These are phyloP conservation scores for Shinisaurus crocodilurus DNA, from an alignment of 2,113 vertebrate species.

Conservation along the genomic window DNA sequence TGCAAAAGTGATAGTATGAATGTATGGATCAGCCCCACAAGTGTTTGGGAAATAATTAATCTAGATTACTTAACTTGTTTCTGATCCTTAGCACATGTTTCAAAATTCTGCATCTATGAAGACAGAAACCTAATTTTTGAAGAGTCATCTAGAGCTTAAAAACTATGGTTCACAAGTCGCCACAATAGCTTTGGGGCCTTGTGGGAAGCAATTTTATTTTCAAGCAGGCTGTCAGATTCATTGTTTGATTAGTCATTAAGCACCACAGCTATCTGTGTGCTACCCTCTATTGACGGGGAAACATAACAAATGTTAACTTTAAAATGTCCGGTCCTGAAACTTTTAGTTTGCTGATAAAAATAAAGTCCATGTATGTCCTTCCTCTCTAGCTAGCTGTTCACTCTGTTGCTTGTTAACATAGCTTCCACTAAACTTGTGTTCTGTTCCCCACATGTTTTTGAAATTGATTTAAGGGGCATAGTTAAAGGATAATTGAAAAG, in stretches of 20 bases:
- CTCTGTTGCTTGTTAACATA: not conserved
- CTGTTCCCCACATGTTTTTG: not conserved
- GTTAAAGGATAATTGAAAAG: not conserved
- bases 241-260: not conserved
- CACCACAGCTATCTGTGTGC: not conserved
- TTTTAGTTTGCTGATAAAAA: not conserved
- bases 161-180: too few species aligned
- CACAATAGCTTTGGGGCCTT: too few species aligned
- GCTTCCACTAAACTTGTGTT: not conserved
- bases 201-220: too few species aligned
- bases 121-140: not conserved
- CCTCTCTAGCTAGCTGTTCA: not conserved
- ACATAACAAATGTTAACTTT: not conserved
- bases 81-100: not conserved
- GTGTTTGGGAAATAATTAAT: not conserved
- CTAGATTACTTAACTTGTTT: not conserved
- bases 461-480: not conserved
- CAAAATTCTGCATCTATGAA: not conserved
- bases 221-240: too few species aligned
- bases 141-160: not conserved
- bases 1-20: not conserved
- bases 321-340: not conserved
- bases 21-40: not conserved
- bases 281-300: not conserved
- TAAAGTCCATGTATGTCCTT: not conserved